These are phyloP conservation scores for Catagonus wagneri DNA, from an alignment of 2,113 vertebrate genomes.

Conservation along the genomic window DNA sequence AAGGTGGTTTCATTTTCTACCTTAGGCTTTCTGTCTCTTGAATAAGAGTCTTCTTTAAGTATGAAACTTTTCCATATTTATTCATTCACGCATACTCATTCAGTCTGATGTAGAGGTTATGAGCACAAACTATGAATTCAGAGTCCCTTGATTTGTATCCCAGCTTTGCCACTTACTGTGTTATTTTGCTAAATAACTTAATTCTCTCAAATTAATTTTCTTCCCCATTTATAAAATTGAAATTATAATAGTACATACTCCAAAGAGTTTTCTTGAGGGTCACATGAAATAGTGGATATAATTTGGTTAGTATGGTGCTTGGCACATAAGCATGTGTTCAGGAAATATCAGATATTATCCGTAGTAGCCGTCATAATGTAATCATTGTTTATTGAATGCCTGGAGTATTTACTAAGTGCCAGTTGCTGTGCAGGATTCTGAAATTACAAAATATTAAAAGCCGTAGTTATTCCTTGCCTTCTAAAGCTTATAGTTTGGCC, in stretches of 20 bases:
- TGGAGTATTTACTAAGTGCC: not conserved
- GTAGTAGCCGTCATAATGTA: not conserved
- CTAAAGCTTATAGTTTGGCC: not conserved
- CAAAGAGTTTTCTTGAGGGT: not conserved
- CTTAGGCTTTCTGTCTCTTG: not conserved
- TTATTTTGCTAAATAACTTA: not conserved
- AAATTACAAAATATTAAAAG: not conserved
- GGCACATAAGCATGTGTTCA: not conserved
- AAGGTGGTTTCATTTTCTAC: not conserved
- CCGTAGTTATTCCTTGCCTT: not conserved
- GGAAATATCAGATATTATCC: not conserved
- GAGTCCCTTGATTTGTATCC: not conserved
- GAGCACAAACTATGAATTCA: not conserved
- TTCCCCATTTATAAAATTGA: not conserved
- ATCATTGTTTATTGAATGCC: not conserved
- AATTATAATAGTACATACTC: not conserved
- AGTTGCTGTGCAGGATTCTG: not conserved
- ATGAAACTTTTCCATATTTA: not conserved
- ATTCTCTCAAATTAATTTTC: slow-evolving; percentile 4
- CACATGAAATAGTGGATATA: not conserved
- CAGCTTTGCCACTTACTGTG: not conserved
- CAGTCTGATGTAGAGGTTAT: not conserved
- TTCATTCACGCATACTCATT: not conserved
- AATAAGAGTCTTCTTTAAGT: not conserved
- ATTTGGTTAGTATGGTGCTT: not conserved